Evolutionary conservation across 2,797 vertebrate genomes (phyloP).

Genomic region (Acipenser ruthenus): DNA sequence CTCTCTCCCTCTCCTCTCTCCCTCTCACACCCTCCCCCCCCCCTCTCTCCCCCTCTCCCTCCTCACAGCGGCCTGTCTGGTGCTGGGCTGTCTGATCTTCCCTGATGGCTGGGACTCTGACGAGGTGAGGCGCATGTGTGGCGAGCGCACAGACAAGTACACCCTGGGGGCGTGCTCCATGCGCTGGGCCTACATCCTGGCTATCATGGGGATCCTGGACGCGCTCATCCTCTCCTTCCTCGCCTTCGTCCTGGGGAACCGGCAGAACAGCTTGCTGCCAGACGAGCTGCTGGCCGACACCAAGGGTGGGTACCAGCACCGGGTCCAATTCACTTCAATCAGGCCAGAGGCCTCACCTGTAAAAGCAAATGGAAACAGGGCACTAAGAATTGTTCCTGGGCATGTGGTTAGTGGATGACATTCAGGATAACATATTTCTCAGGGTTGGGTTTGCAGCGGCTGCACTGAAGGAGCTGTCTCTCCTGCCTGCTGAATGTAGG

Average conservation of each 20-base stretch:
- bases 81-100: constrained; percentile 97
- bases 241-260: constrained; percentile 94
- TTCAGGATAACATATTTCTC: too few relatives aligned
- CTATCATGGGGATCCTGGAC: constrained; percentile 96
- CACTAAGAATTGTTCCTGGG: too few relatives aligned
- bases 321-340: too few relatives aligned
- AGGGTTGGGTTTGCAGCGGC: too few relatives aligned
- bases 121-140: constrained; percentile 94
- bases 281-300: constrained; percentile 94
- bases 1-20: not conserved
- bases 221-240: constrained; percentile 96
- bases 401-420: too few relatives aligned
- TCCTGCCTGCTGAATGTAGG: too few relatives aligned
- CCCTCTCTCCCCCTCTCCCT: not conserved
- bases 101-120: constrained; percentile 95
- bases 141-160: constrained; percentile 96
- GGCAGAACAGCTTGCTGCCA: constrained; percentile 91
- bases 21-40: not conserved
- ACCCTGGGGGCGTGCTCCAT: constrained; percentile 92
- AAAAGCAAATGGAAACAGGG: too few relatives aligned
- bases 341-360: too few relatives aligned
- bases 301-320: constrained; percentile 57
- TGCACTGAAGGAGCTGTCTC: too few relatives aligned
- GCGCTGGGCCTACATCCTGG: constrained; percentile 97
- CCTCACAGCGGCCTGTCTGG: constrained; percentile 79